phyloP scores from a whole-genome alignment of 2,888 invertebrate species.

The Cheilosia soror region DNA sequence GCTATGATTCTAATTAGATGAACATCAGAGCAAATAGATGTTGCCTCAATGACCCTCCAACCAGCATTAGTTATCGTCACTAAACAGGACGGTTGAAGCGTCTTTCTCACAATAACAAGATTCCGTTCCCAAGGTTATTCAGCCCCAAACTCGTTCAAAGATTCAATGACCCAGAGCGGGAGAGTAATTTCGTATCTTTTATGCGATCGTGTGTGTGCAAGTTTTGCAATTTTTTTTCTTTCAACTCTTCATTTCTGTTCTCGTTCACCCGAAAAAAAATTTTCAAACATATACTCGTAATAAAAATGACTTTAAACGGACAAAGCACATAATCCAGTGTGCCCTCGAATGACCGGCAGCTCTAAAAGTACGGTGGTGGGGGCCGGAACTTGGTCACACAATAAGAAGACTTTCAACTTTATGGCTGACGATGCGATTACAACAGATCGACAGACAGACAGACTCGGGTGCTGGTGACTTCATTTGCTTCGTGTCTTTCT shows the following conservation, averaged over 20 bases:
- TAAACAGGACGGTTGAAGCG: slow-evolving; percentile 8
- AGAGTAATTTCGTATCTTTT: slow-evolving; percentile 48
- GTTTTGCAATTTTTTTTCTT: slow-evolving; percentile 42
- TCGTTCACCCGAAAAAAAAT: slow-evolving; percentile 51
- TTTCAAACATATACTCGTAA: slow-evolving; percentile 1
- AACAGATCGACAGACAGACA: slow-evolving; percentile 11
- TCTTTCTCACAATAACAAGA: slow-evolving; percentile 25
- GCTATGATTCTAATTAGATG: slow-evolving; percentile 7
- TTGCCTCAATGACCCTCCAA: slow-evolving; percentile 22
- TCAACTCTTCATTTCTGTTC: slow-evolving; percentile 5
- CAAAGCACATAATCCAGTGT: slow-evolving; percentile 37
- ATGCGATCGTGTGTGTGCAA: slow-evolving; percentile 50
- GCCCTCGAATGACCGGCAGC: slow-evolving; percentile 59
- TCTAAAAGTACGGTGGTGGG: background rate
- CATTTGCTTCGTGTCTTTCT: slow-evolving; percentile 37
- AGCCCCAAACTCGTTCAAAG: slow-evolving; percentile 62
- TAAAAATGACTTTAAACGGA: slow-evolving; percentile 37
- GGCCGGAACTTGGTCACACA: slow-evolving; percentile 37
- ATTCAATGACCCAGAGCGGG: slow-evolving; percentile 73
- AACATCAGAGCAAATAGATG: slow-evolving; percentile 19
- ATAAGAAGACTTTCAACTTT: slow-evolving; percentile 52
- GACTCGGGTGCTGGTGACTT: slow-evolving; percentile 53
- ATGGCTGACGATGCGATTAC: background rate
- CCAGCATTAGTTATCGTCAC: slow-evolving; percentile 1
- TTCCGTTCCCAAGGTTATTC: slow-evolving; percentile 73